Evolutionary conservation across 2,888 invertebrate species (phyloP), one percentile per base, ranked within the genome.

Genomic region (Thyatira batis): DNA sequence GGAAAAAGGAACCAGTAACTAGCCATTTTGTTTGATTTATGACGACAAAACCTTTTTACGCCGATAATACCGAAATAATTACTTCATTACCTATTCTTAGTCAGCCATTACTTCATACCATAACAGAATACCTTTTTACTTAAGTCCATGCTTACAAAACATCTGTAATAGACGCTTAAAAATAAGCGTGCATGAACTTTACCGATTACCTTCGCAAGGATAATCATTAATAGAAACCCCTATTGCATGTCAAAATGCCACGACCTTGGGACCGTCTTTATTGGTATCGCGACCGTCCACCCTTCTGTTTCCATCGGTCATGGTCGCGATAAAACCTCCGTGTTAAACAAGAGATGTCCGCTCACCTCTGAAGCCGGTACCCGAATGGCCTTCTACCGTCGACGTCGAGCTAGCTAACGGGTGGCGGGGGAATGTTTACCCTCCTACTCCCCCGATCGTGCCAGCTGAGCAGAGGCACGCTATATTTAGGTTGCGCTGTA

Each of bases 401-500:
- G 67, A 70, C 65, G 63, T 65, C 59, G 69, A 72, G 73, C 71
- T 70, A 62, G 63, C 46, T 64, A 60, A 63, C 62, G 73, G 71
- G 72, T 49, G 71, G 62, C 59, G 69, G 82, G 82, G 82, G 82
- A 71, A 79, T 87, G 86, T 90, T 89, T 89, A 87, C 84, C 88
- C 87, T 78, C 86, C 85, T 71, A 75, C 78, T 79, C 67, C 63
- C 71, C 77, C 78, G 49, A 63, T 76, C 82, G 87, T 85, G 79
- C 91, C 91, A 92, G 91, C 90, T 91, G 91, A 90, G 90, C 90
- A 84, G 81, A 81, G 88, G 82, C 84, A 87, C 89, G 89, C 91
- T 92, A 91, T 92, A 92, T 92, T 90, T 91, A 92, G 91, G 89
- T 89, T 90, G 89, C 85, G 90, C 90, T 90, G 90, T 92, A 92